Conservation (phyloP, 2,113 vertebrate species). For the Muntiacus muntjak region DNA sequence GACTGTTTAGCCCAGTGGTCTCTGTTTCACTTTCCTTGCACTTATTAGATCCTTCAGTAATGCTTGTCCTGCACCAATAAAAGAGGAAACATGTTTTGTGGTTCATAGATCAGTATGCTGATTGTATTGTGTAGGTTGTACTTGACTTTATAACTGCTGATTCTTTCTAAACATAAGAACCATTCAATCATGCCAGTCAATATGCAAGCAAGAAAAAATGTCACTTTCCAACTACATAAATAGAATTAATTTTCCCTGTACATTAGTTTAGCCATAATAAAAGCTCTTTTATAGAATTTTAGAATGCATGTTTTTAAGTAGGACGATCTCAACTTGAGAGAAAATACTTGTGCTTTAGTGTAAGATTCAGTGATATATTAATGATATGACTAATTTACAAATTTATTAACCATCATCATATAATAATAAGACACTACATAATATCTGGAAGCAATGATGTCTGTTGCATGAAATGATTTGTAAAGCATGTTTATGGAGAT, state of each 20-base stretch:
- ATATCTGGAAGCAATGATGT: background rate
- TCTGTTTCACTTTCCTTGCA: background rate
- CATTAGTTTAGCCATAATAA: background rate
- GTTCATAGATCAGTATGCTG: background rate
- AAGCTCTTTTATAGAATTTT: background rate
- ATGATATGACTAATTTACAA: background rate
- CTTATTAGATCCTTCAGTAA: background rate
- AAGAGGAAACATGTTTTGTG: background rate
- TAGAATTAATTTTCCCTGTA: background rate
- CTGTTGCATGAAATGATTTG: background rate
- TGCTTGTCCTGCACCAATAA: background rate
- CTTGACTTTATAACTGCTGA: background rate
- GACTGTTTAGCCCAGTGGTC: background rate
- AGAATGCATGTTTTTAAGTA: background rate
- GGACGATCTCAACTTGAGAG: background rate
- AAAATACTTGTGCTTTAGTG: background rate
- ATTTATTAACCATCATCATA: background rate
- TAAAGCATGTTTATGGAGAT: background rate
- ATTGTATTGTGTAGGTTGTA: background rate
- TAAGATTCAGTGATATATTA: background rate
- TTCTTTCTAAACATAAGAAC: background rate
- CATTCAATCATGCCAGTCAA: background rate
- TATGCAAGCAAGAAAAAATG: background rate
- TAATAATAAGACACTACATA: background rate
- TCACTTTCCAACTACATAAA: background rate